phyloP scores from a whole-genome alignment of 2,113 vertebrate genomes.

The Caloenas nicobarica region DNA sequence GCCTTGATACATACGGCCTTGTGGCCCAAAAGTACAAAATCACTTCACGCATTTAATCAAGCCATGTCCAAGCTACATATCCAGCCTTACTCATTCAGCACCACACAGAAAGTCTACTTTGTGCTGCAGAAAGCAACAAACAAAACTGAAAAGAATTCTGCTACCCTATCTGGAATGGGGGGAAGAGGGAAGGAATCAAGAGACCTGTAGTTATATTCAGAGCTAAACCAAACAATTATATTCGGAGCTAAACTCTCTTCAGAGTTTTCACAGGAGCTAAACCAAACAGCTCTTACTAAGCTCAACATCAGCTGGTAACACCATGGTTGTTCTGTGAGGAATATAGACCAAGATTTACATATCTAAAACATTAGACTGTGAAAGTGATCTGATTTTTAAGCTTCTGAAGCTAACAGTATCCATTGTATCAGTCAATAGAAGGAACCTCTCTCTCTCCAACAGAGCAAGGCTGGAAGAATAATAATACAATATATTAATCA shows the following conservation, averaged over 20 bases:
- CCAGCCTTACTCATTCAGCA: not conserved
- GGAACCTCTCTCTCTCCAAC: not conserved
- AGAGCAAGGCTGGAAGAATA: not conserved
- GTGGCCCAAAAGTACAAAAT: not conserved
- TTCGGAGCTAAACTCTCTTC: not conserved
- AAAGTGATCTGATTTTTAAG: not conserved
- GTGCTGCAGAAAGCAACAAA: not conserved
- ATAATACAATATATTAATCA: not conserved
- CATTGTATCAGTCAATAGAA: not conserved
- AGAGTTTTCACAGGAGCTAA: not conserved
- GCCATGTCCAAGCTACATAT: not conserved
- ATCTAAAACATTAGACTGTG: not conserved
- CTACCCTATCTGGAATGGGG: rapidly evolving
- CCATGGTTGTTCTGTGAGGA: not conserved
- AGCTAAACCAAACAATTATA: not conserved
- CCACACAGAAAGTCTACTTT: not conserved
- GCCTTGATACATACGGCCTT: not conserved
- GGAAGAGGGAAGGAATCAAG: not conserved
- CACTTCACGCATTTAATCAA: not conserved
- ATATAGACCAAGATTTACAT: not conserved
- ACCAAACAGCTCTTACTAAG: not conserved
- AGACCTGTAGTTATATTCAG: not conserved
- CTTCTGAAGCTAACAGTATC: not conserved
- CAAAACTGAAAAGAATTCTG: not conserved
- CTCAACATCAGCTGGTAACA: not conserved